These are phyloP conservation scores for Nycticorax nycticorax DNA, from an alignment of 2,113 vertebrate species.

Conservation along the genomic window DNA sequence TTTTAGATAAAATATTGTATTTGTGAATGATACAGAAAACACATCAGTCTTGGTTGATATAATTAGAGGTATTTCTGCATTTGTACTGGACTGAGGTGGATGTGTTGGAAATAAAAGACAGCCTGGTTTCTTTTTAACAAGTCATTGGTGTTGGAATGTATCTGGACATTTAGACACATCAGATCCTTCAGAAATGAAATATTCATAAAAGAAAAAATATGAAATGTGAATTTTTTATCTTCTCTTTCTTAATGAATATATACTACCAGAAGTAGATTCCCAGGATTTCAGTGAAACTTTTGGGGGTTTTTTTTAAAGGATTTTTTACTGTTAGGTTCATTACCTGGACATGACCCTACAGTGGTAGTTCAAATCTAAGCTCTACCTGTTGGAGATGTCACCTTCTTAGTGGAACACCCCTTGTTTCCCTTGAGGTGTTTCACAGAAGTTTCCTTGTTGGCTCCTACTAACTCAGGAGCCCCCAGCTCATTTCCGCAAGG, in stretches of 20 bases:
- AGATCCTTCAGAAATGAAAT: not conserved
- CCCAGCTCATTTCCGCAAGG: too few relatives aligned
- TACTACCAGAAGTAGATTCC: not conserved
- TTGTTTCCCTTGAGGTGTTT: too few relatives aligned
- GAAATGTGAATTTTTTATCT: not conserved
- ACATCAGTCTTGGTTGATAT: not conserved
- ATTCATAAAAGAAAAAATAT: not conserved
- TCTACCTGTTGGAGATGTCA: not conserved
- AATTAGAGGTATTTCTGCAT: not conserved
- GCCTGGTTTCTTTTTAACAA: not conserved
- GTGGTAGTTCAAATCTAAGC: not conserved
- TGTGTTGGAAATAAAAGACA: not conserved
- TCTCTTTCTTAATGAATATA: not conserved
- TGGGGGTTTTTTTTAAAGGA: not conserved
- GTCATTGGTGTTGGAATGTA: not conserved
- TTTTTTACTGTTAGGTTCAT: not conserved
- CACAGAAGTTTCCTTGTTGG: too few relatives aligned
- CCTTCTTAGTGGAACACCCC: too few relatives aligned
- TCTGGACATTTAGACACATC: not conserved
- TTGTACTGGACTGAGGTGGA: not conserved
- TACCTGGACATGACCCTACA: not conserved
- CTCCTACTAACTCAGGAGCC: too few relatives aligned
- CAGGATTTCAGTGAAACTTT: not conserved
- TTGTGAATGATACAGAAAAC: not conserved
- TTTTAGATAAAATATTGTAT: not conserved